These are phyloP conservation scores for Agrypnia vestita DNA, from an alignment of 1,140 invertebrate species.

Conservation along the genomic window DNA sequence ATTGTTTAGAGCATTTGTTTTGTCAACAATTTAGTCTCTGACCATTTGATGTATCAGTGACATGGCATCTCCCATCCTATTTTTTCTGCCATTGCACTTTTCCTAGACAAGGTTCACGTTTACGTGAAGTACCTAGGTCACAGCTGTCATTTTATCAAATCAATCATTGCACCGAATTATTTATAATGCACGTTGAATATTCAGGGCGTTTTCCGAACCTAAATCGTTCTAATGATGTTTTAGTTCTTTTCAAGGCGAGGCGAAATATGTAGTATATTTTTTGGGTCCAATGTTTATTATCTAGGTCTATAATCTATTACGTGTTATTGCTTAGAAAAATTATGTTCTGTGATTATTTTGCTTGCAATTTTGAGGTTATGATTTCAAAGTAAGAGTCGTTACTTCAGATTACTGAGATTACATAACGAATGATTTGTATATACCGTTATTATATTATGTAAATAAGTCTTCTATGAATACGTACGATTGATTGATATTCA, in stretches of 20 bases:
- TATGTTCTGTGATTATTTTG: background rate
- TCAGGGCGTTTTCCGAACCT: background rate
- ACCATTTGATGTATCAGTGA: conserved; percentile 1
- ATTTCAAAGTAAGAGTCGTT: conserved; percentile 16
- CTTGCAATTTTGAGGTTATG: conserved; percentile 20
- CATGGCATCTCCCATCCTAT: conserved; percentile 22
- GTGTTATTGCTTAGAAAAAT: conserved; percentile 10
- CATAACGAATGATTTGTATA: background rate
- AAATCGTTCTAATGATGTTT: background rate
- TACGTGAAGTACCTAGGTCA: background rate
- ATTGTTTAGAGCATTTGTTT: background rate
- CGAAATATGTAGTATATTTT: background rate
- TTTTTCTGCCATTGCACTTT: conserved; percentile 19
- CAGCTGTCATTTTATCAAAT: background rate
- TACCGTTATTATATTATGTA: background rate
- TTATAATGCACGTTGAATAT: too few species aligned
- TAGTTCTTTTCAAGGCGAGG: background rate
- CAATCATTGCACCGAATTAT: background rate
- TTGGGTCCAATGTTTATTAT: background rate
- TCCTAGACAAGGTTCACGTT: conserved; percentile 5
- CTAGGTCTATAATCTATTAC: background rate
- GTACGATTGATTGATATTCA: too few species aligned
- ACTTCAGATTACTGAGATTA: background rate
- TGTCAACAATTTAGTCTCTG: background rate
- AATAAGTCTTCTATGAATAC: background rate